Conservation (phyloP, 2,888 invertebrate species). For the Melanotus villosus region DNA sequence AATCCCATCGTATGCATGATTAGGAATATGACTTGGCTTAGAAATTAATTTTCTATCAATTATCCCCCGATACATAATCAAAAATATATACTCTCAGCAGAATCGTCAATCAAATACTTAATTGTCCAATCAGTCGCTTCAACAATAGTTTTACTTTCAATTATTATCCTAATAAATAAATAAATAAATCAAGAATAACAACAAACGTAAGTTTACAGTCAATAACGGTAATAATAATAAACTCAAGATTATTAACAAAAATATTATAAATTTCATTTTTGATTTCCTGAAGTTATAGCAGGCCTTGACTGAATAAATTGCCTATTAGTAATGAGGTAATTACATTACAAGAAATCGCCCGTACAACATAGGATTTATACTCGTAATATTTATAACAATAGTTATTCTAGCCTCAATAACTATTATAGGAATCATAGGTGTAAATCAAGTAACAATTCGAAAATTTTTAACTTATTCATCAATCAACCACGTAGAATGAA, state of each 20-base stretch:
- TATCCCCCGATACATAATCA: no score
- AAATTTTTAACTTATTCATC: constrained; percentile 76
- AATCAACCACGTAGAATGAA: no score
- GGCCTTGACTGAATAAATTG: constrained; percentile 73
- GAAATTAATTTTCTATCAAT: no score
- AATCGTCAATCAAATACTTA: no score
- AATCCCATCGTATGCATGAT: no score
- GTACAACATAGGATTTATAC: constrained; percentile 61
- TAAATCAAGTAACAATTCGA: constrained; percentile 67
- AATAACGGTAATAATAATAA: no score
- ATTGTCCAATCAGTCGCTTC: constrained; percentile 74
- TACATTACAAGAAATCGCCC: constrained; percentile 78
- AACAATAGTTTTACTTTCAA: no score
- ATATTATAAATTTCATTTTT: constrained; percentile 47
- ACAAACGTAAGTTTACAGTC: no score
- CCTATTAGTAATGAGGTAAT: constrained; percentile 73
- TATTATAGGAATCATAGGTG: constrained; percentile 70
- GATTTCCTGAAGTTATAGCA: no score
- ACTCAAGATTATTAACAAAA: neutral
- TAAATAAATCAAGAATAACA: no score
- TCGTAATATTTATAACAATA: constrained; percentile 66
- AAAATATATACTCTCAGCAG: no score
- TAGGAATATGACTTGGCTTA: constrained; percentile 73
- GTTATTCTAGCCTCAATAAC: constrained; percentile 69
- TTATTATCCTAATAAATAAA: no score